phyloP scores from a whole-genome alignment of 1,140 invertebrate genomes.

The Drosophila leontia region DNA sequence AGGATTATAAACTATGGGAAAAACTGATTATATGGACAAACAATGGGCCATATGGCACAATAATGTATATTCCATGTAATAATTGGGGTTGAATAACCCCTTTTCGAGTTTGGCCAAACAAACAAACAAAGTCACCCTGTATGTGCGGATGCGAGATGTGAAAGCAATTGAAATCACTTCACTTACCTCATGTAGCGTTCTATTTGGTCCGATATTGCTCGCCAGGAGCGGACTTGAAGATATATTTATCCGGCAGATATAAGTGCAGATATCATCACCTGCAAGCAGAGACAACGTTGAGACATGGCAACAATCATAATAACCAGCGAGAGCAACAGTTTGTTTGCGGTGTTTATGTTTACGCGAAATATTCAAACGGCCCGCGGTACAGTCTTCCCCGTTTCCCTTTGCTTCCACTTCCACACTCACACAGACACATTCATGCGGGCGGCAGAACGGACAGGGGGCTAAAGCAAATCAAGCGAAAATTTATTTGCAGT shows the following conservation, averaged over 20 bases:
- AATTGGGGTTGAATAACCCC: conserved; percentile 40
- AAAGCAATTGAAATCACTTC: conserved; percentile 40
- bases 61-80: conserved; percentile 6
- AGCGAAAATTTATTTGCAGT: conserved; percentile 79
- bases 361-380: conserved; percentile 77
- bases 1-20: conserved; percentile 22
- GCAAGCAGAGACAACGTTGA: conserved; percentile 48
- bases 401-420: conserved; percentile 50
- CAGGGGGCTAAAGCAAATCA: conserved; percentile 64
- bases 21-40: neutral
- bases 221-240: conserved; percentile 51
- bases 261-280: conserved; percentile 59
- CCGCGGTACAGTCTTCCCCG: conserved; percentile 77
- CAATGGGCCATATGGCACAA: conserved; percentile 27
- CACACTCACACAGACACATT: conserved; percentile 25
- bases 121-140: conserved; percentile 38
- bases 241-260: conserved; percentile 41
- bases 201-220: conserved; percentile 40
- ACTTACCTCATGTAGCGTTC: conserved; percentile 47
- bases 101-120: conserved; percentile 17
- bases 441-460: conserved; percentile 24
- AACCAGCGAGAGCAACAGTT: conserved; percentile 76
- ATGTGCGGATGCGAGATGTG: conserved; percentile 12
- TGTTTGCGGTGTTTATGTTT: conserved; percentile 80
- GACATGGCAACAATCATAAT: conserved; percentile 57